phyloP scores from a whole-genome alignment of 2,888 invertebrate genomes.

The Palloptera scutellata region DNA sequence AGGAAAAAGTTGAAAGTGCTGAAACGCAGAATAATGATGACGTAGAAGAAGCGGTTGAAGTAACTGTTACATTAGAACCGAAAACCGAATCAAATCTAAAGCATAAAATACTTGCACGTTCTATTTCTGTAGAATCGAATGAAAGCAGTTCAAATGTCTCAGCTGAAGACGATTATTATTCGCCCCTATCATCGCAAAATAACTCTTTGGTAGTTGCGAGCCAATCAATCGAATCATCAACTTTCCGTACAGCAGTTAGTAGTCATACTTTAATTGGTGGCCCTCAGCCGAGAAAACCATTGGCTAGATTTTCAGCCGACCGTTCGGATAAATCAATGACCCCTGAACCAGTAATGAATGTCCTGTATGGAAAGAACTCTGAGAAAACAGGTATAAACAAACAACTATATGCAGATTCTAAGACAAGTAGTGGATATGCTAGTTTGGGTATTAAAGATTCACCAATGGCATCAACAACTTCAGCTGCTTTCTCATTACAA shows the following conservation, averaged over 20 bases:
- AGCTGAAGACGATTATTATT: slow-evolving; percentile 44
- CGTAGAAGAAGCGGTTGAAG: neutral
- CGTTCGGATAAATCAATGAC: slow-evolving; percentile 35
- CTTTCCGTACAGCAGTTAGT: neutral
- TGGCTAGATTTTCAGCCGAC: slow-evolving; percentile 39
- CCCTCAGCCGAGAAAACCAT: slow-evolving; percentile 47
- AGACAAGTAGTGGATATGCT: slow-evolving; percentile 11
- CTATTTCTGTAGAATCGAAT: slow-evolving; percentile 35
- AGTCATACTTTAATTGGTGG: slow-evolving; percentile 35
- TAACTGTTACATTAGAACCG: no score
- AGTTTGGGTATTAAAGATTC: slow-evolving; percentile 36
- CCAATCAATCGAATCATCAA: neutral
- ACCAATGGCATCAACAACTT: slow-evolving; percentile 16
- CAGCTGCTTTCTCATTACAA: slow-evolving; percentile 31
- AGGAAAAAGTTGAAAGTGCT: slow-evolving; percentile 21
- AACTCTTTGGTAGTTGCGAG: slow-evolving; percentile 36
- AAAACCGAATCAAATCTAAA: neutral
- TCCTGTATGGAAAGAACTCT: neutral
- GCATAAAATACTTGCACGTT: slow-evolving; percentile 20
- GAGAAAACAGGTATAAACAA: neutral
- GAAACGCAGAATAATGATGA: slow-evolving; percentile 1
- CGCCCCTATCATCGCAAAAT: slow-evolving; percentile 46
- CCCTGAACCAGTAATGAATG: slow-evolving; percentile 16
- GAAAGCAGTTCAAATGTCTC: neutral
- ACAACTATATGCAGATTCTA: neutral